Conservation (phyloP, 2,888 invertebrate genomes). For the Automeris io region DNA sequence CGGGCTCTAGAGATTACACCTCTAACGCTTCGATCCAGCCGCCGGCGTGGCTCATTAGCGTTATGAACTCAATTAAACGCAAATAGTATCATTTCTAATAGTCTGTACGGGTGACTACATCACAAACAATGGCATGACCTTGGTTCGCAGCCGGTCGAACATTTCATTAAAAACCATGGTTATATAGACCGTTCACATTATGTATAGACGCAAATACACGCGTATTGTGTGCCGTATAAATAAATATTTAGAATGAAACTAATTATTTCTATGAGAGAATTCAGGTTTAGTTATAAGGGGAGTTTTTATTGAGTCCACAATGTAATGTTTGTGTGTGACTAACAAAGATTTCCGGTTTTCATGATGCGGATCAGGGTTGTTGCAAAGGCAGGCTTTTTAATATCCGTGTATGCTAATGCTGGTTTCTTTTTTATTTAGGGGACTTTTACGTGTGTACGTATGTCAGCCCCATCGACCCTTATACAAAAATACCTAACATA, state of each 20-base stretch:
- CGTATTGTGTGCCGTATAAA: background rate
- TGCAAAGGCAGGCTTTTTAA: too few species aligned
- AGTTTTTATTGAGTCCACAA: background rate
- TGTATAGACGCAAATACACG: background rate
- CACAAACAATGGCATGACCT: conserved; percentile 9
- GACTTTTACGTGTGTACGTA: too few species aligned
- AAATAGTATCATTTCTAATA: conserved; percentile 2
- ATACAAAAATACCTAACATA: too few species aligned
- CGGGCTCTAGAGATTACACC: too few species aligned
- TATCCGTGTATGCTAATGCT: too few species aligned
- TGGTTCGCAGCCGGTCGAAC: conserved; percentile 3
- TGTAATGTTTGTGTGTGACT: background rate
- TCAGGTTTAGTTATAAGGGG: background rate
- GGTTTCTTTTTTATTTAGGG: too few species aligned
- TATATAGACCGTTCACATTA: background rate
- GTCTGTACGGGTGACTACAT: background rate
- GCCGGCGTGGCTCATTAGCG: background rate
- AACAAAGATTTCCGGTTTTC: background rate
- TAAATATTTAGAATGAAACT: background rate
- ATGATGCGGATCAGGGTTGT: too few species aligned
- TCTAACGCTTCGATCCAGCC: too few species aligned
- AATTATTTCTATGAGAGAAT: background rate
- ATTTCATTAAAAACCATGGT: conserved; percentile 2
- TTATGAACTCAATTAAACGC: conserved; percentile 1
- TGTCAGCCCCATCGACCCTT: too few species aligned